Conservation (phyloP, 2,797 vertebrate species). For the Hirundo rustica region DNA sequence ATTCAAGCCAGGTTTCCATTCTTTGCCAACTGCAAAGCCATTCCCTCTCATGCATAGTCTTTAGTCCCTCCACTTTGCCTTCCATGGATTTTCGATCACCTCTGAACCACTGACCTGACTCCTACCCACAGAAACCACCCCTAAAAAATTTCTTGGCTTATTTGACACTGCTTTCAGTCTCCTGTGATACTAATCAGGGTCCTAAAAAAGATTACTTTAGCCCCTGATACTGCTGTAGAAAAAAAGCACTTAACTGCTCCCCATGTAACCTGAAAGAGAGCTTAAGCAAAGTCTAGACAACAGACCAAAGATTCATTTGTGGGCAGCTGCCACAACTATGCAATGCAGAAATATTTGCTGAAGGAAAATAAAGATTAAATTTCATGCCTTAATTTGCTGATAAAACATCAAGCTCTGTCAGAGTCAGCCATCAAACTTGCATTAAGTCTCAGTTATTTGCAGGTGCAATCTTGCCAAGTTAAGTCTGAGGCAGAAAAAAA, state of each 20-base stretch:
- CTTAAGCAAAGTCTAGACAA: slow-evolving; percentile 7
- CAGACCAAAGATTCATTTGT: slow-evolving; percentile 11
- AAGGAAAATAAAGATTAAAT: slow-evolving; percentile 23
- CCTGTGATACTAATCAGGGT: background rate
- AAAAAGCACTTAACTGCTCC: background rate
- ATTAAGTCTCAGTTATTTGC: background rate
- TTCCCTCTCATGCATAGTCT: background rate
- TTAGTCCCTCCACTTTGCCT: background rate
- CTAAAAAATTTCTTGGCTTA: background rate
- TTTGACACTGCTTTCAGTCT: background rate
- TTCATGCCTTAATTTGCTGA: slow-evolving; percentile 40
- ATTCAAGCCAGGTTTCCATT: background rate
- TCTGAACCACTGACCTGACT: background rate
- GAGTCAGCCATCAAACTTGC: background rate
- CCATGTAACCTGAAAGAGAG: background rate
- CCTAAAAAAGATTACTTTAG: background rate
- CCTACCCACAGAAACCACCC: background rate
- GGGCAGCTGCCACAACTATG: background rate
- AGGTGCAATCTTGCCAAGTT: slow-evolving; percentile 11
- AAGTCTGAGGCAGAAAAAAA: background rate
- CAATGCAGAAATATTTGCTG: slow-evolving; percentile 15
- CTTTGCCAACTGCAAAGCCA: background rate
- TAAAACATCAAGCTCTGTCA: slow-evolving; percentile 2
- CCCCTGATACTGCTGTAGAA: background rate
- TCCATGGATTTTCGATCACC: background rate